phyloP scores from a whole-genome alignment of 2,113 vertebrate species.

The Phrynocephalus versicolor region DNA sequence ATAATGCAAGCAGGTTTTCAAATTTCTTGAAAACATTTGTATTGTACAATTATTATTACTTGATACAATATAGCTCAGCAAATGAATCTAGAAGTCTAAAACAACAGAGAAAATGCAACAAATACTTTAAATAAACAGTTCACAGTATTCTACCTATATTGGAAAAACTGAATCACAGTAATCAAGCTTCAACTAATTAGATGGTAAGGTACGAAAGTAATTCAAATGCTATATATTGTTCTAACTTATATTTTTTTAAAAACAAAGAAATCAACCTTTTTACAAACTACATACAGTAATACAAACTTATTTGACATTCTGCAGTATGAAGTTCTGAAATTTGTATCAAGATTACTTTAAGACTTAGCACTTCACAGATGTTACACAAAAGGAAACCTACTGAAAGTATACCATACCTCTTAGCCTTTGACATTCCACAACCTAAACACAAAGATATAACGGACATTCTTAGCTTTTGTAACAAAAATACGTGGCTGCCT shows the following conservation, averaged over 20 bases:
- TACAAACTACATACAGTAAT: neutral
- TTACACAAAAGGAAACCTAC: slow-evolving; percentile 28
- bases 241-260: neutral
- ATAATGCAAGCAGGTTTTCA: no score
- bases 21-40: no score
- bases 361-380: neutral
- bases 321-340: slow-evolving; percentile 6
- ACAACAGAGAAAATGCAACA: neutral
- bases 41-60: neutral
- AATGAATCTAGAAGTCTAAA: neutral
- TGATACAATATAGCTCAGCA: neutral
- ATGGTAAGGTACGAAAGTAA: neutral
- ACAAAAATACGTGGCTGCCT: neutral
- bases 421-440: slow-evolving; percentile 73
- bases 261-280: no score
- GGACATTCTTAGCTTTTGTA: slow-evolving; percentile 73
- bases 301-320: neutral
- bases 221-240: neutral
- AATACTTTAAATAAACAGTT: neutral
- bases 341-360: neutral
- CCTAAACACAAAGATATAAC: slow-evolving; percentile 77
- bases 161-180: neutral
- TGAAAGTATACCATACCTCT: slow-evolving; percentile 70
- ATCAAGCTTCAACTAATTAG: neutral
- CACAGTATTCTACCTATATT: neutral